A percentile compares a stretch with the other conserved stretches of the same genome.
phyloP scores from a whole-genome alignment of 2,888 invertebrate genomes.

The Plebejus argus region DNA sequence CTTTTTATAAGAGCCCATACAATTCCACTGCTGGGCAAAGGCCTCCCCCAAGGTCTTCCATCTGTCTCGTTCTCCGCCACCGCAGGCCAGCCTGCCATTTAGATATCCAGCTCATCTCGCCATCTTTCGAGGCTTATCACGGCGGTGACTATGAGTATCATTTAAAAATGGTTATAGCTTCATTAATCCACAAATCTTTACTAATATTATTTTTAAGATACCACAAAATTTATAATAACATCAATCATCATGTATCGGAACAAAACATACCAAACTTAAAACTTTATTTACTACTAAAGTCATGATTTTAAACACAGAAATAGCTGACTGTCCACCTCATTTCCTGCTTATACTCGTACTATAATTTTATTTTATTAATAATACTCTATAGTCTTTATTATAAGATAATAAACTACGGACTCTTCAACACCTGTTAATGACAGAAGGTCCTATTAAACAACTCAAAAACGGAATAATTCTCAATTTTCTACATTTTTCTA shows the following conservation, averaged over 20 bases:
- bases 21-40: too few relatives aligned
- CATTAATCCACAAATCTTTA: not conserved
- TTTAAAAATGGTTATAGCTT: not conserved
- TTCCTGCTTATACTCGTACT: constrained; percentile 14
- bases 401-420: constrained; percentile 2
- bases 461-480: not conserved
- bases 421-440: not conserved
- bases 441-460: constrained; percentile 22
- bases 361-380: too few relatives aligned
- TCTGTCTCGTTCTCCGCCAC: too few relatives aligned
- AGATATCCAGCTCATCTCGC: too few relatives aligned
- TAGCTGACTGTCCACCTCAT: not conserved
- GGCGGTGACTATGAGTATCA: not conserved
- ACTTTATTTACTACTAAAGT: not conserved
- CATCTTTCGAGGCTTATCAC: too few relatives aligned
- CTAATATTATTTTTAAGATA: too few relatives aligned
- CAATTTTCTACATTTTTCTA: constrained; percentile 12
- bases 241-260: too few relatives aligned
- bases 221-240: too few relatives aligned
- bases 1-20: too few relatives aligned
- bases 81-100: too few relatives aligned
- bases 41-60: too few relatives aligned
- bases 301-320: constrained; percentile 1
- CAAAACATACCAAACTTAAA: not conserved
- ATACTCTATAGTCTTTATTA: not conserved